Base-by-base conservation (phyloP, 2,888 invertebrate species). In the Cistogaster globosa region DNA sequence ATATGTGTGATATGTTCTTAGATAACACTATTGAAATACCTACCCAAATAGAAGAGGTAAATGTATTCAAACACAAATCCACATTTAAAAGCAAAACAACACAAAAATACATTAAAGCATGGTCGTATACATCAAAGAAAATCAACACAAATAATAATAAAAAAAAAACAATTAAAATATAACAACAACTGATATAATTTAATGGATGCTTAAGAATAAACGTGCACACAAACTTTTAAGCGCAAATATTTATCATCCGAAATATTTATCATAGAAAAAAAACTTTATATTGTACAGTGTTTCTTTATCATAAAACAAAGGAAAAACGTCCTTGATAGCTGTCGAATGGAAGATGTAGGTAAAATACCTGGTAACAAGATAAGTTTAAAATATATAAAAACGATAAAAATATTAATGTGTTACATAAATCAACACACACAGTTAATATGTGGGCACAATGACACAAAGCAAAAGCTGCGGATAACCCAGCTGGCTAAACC, bases 341-440 rank as follows among this genome's bases (percentile, higher is more conserved):
- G n/a, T n/a, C n/a, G n/a, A n/a, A n/a, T n/a, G n/a, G n/a, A 60
- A 79, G 53, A 68, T 36, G 57, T 55, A 20, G 16, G 20, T 48
- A 45, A n/a, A 48, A 53, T 45, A n/a, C 51, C 22, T 18, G 60
- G 11, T 38, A 53, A 48, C 4, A 62, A 63, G 48, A 62, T 45
- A 16, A 72, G n/a, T 11, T 18, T 16, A 62, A 26, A 45, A 51
- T 55, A 42, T 51, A 55, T 18, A 32, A 57, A 63, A 69, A 75
- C 81, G 83, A 83, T 81, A 32, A 32, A 85, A 85, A 78, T 85
- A 85, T 86, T 86, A 85, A 87, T 87, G 85, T 62, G 14, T n/a
- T 58, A 71, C 75, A 83, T 85, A 85, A 87, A 87, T 85, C 85
- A 85, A 63, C 83, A 81, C 78, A 63, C 83, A 83, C 78, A 65